Percentiles rank a stretch among this genome's conserved stretches.
phyloP scores from a whole-genome alignment of 2,888 invertebrate genomes.

The Fissipunctia ypsillon region DNA sequence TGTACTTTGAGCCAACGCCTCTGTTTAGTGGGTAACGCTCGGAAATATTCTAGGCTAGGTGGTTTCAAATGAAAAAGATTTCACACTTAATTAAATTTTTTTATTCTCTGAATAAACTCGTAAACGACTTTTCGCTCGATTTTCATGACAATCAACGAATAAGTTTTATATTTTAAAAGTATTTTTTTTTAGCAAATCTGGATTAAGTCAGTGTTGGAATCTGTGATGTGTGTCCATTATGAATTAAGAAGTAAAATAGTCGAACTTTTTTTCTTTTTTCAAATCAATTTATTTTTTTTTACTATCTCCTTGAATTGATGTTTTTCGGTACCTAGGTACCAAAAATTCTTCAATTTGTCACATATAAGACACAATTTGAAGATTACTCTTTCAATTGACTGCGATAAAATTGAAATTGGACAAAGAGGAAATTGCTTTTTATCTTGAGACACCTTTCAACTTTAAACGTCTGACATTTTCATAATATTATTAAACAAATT shows the following conservation, averaged over 20 bases:
- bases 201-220: constrained; percentile 15
- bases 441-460: constrained; percentile 29
- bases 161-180: constrained; percentile 36
- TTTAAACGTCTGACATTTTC: constrained; percentile 1
- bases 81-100: background rate
- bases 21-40: too few relatives aligned
- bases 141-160: constrained; percentile 30
- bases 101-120: constrained; percentile 20
- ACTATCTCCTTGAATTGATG: background rate
- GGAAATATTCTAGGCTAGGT: background rate
- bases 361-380: constrained; percentile 27
- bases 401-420: constrained; percentile 14
- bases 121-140: constrained; percentile 25
- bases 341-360: constrained; percentile 41
- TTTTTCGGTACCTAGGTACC: background rate
- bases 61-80: constrained; percentile 8
- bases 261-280: constrained; percentile 4
- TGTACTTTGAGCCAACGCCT: constrained; percentile 5
- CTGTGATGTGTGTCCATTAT: constrained; percentile 23
- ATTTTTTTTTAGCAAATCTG: constrained; percentile 12
- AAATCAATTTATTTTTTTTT: constrained; percentile 23
- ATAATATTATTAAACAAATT: constrained; percentile 15
- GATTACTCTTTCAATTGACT: constrained; percentile 20
- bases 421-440: constrained; percentile 16
- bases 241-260: constrained; percentile 5